phyloP scores from a whole-genome alignment of 2,797 vertebrate species.

The Catharus ustulatus region DNA sequence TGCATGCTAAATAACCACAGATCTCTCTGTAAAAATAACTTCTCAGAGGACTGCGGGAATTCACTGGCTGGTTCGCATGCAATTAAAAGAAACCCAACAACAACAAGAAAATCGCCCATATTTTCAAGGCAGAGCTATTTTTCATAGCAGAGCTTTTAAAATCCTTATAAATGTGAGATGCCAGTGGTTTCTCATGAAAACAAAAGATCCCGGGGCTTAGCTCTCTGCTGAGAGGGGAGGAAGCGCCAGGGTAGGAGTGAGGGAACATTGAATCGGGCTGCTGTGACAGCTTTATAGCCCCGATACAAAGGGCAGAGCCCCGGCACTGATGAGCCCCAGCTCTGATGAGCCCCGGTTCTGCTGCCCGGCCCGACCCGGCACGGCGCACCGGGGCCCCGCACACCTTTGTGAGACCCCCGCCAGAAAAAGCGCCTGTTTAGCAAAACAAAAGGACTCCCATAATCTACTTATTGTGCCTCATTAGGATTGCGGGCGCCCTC shows the following conservation, averaged over 20 bases:
- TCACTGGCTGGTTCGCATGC: not conserved
- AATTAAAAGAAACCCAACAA: not conserved
- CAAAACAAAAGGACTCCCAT: slow-evolving; percentile 67
- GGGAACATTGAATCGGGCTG: slow-evolving; percentile 51
- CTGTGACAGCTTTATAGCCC: slow-evolving; percentile 77
- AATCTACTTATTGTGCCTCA: slow-evolving; percentile 75
- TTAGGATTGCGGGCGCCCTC: slow-evolving; percentile 60
- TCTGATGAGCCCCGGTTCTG: not conserved
- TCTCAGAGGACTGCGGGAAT: not conserved
- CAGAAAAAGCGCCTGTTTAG: slow-evolving; percentile 59
- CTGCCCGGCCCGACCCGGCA: slow-evolving; percentile 6
- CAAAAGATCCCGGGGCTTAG: slow-evolving; percentile 58
- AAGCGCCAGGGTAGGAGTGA: slow-evolving; percentile 51
- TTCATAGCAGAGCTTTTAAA: slow-evolving; percentile 44
- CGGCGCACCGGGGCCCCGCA: slow-evolving; percentile 26
- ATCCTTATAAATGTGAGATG: slow-evolving; percentile 55
- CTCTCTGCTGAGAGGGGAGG: slow-evolving; percentile 46
- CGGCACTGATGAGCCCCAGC: slow-evolving; percentile 53
- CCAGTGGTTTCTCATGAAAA: slow-evolving; percentile 70
- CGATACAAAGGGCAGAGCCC: slow-evolving; percentile 71
- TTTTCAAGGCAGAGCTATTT: slow-evolving; percentile 40
- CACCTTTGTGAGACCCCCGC: slow-evolving; percentile 56
- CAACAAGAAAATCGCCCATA: not conserved
- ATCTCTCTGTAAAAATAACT: not conserved
- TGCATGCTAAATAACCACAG: not conserved